phyloP scores from a whole-genome alignment of 2,888 invertebrate species.

The Hemaris fuciformis region DNA sequence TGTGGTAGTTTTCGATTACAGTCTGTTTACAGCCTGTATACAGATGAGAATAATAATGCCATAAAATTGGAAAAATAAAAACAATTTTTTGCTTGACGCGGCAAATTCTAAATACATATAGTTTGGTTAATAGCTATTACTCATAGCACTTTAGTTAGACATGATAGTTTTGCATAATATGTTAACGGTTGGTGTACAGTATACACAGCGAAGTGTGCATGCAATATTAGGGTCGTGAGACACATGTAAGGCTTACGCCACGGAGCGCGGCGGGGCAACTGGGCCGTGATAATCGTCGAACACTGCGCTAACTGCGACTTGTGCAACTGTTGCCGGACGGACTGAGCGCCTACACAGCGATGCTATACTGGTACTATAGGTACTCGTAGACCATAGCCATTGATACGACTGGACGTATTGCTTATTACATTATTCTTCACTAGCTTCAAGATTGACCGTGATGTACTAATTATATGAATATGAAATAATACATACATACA shows the following conservation, averaged over 20 bases:
- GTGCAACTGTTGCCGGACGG: slow-evolving; percentile 28
- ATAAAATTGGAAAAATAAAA: too few species aligned
- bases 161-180: neutral
- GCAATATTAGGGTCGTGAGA: slow-evolving; percentile 20
- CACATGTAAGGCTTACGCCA: slow-evolving; percentile 61
- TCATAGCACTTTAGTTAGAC: neutral
- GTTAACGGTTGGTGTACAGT: neutral
- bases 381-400: too few species aligned
- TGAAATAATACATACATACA: too few species aligned
- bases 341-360: neutral
- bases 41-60: too few species aligned
- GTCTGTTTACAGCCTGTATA: too few species aligned
- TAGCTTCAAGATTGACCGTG: too few species aligned
- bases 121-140: neutral
- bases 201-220: neutral
- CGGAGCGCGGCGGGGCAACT: slow-evolving; percentile 47
- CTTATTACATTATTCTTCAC: too few species aligned
- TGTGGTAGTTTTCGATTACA: too few species aligned
- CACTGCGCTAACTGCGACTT: slow-evolving; percentile 42
- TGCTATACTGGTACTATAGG: neutral
- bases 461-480: too few species aligned
- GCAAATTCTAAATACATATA: neutral
- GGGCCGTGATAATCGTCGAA: slow-evolving; percentile 68
- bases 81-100: neutral
- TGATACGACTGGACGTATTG: too few species aligned